These are phyloP conservation scores for Nowickia ferox DNA, from an alignment of 2,888 invertebrate genomes.

Conservation along the genomic window DNA sequence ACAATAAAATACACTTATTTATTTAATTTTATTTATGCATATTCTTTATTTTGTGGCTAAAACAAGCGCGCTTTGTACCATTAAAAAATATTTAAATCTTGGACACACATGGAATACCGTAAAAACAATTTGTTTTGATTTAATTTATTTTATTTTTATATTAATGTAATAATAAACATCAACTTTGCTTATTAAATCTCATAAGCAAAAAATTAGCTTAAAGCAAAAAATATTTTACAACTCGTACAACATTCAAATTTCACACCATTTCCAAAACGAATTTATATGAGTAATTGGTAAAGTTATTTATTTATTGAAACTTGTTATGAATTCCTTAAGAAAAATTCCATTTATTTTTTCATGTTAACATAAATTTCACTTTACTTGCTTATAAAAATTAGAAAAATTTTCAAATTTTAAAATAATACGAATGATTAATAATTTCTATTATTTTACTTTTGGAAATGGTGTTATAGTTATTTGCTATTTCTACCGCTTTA, in stretches of 20 bases:
- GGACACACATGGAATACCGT: slow-evolving; percentile 15
- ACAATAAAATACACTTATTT: not conserved
- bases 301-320: no score
- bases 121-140: slow-evolving; percentile 10
- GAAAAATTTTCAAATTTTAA: not conserved
- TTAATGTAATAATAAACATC: not conserved
- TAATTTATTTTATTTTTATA: slow-evolving; percentile 6
- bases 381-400: no score
- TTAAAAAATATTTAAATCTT: slow-evolving; percentile 22
- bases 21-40: slow-evolving; percentile 17
- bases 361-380: no score
- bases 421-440: not conserved
- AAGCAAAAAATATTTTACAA: slow-evolving; percentile 4
- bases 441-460: not conserved
- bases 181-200: slow-evolving; percentile 28
- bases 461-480: slow-evolving; percentile 50
- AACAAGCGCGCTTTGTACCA: slow-evolving; percentile 69
- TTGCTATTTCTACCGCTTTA: slow-evolving; percentile 24
- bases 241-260: not conserved
- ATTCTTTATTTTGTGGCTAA: not conserved
- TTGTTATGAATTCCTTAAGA: no score
- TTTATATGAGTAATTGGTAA: no score
- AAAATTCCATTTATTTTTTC: no score
- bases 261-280: slow-evolving; percentile 28
- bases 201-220: slow-evolving; percentile 22